Conservation (phyloP, 23 tunicate species). For the Oikopleura dioica region DNA sequence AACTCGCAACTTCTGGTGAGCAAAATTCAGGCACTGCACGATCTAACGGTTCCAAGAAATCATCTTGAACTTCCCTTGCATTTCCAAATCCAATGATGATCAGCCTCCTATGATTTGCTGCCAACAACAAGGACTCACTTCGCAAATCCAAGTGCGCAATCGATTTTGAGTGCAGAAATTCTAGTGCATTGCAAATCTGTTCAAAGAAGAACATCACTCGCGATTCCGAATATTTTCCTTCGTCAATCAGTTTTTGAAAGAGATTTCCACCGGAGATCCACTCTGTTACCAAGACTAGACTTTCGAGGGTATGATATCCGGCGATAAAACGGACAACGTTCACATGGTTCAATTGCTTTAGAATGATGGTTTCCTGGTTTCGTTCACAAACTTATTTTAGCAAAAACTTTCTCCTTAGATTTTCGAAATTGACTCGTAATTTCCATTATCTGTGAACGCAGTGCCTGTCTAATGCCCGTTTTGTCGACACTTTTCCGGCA, state of each 20-base stretch:
- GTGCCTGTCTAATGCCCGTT: background rate
- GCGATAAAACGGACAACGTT: background rate
- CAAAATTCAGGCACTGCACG: background rate
- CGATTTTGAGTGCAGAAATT: background rate
- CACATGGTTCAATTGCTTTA: background rate
- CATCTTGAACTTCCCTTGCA: background rate
- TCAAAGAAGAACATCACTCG: background rate
- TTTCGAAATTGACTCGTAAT: no score
- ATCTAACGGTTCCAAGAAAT: background rate
- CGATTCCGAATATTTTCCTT: background rate
- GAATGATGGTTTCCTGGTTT: background rate
- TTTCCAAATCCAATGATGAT: background rate
- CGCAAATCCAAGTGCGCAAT: background rate
- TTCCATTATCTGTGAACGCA: no score
- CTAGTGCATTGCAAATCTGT: background rate
- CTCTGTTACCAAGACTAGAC: background rate
- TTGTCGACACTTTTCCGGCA: background rate
- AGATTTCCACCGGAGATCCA: background rate
- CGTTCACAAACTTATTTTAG: no score
- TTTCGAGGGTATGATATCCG: background rate
- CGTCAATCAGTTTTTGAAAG: background rate
- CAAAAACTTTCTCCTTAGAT: no score
- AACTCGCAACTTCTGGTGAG: background rate
- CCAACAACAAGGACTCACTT: background rate
- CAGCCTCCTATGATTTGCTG: background rate